Conservation (phyloP, 2,888 invertebrate species). For the Himalopsyche tibetana region DNA sequence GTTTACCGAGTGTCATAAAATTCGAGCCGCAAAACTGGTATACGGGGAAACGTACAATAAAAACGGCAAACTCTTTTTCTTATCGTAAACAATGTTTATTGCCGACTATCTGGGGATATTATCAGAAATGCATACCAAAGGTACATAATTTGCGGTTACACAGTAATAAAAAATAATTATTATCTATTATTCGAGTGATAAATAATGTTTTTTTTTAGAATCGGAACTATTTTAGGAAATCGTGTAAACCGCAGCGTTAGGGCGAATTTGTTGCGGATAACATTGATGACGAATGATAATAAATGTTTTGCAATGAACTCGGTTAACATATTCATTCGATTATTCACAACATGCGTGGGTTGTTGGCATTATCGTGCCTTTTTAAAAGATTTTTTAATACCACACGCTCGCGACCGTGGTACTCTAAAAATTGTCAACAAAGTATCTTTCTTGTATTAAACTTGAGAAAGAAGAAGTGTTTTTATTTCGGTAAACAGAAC, state of each 20-base stretch:
- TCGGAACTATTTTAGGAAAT: constrained; percentile 30
- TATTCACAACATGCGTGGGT: no score
- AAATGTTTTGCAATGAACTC: no score
- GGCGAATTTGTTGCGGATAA: not conserved
- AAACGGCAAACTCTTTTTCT: not conserved
- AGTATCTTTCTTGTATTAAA: no score
- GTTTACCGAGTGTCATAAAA: not conserved
- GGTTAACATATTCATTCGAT: no score
- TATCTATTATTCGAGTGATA: constrained; percentile 3
- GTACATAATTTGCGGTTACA: not conserved
- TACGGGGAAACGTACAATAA: not conserved
- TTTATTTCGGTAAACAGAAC: no score
- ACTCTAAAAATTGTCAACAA: no score
- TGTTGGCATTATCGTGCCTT: no score
- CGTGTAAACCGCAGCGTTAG: constrained; percentile 10
- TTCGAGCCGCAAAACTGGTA: not conserved
- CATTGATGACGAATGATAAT: not conserved
- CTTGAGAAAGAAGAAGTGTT: no score
- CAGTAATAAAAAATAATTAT: not conserved
- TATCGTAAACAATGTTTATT: not conserved
- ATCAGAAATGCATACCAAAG: not conserved
- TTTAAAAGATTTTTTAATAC: no score
- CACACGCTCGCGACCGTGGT: no score
- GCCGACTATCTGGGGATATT: not conserved
- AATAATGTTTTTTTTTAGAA: constrained; percentile 11